phyloP scores from a whole-genome alignment of 2,797 vertebrate genomes.

The Gallinago stenura region DNA sequence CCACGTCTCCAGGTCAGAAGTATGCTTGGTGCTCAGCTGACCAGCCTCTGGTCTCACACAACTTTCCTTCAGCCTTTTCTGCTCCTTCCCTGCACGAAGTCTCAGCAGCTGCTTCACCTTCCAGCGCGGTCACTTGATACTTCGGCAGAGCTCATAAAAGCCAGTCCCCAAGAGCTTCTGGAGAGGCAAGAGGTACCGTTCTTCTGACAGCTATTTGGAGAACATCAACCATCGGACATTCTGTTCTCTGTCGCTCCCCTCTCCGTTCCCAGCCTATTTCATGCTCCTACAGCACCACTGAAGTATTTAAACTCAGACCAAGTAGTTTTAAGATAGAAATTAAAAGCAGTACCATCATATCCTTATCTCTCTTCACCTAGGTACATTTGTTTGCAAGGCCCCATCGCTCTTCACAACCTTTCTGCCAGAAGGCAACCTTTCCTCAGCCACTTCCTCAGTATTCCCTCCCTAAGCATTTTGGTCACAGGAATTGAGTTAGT shows the following conservation, averaged over 20 bases:
- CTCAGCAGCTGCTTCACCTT: not conserved
- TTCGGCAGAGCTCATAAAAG: not conserved
- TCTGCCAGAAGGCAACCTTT: not conserved
- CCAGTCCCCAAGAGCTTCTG: not conserved
- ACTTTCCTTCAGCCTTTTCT: not conserved
- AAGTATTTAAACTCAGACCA: not conserved
- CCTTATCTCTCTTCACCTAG: not conserved
- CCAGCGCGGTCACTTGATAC: not conserved
- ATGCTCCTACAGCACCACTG: not conserved
- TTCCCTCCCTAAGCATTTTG: not conserved
- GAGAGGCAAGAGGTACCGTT: not conserved
- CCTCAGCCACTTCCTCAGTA: not conserved
- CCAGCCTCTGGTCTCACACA: not conserved
- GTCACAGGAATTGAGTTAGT: not conserved
- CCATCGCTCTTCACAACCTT: not conserved
- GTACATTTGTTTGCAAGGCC: not conserved
- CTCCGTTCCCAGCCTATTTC: not conserved
- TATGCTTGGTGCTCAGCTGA: not conserved
- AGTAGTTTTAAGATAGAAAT: not conserved
- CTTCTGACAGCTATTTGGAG: not conserved
- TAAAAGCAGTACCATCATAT: not conserved
- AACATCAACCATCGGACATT: not conserved
- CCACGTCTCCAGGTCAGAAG: not conserved
- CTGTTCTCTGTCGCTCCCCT: not conserved
- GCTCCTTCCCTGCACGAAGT: not conserved